phyloP scores from a whole-genome alignment of 2,797 vertebrate species.

The Anguilla megastoma region DNA sequence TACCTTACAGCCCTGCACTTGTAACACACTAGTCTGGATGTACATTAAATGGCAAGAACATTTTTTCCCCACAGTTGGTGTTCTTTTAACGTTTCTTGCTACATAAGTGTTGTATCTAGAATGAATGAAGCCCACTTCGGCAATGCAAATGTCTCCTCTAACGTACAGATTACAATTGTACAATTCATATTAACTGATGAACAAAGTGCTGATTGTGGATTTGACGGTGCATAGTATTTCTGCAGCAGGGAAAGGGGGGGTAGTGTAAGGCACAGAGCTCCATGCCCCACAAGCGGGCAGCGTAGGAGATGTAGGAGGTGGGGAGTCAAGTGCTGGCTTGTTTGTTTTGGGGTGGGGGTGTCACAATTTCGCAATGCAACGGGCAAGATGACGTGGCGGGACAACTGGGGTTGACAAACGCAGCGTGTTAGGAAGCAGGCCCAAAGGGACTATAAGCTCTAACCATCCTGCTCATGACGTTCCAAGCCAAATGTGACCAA shows the following conservation, averaged over 20 bases:
- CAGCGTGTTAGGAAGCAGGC: background rate
- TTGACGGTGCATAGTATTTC: slow-evolving; percentile 34
- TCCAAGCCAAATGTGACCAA: background rate
- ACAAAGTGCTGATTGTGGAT: background rate
- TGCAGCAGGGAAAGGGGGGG: slow-evolving; percentile 7
- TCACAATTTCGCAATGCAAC: background rate
- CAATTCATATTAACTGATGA: background rate
- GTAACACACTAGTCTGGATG: background rate
- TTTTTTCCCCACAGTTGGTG: slow-evolving; percentile 9
- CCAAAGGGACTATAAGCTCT: background rate
- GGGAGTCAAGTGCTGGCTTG: slow-evolving; percentile 25
- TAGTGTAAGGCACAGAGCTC: slow-evolving; percentile 37
- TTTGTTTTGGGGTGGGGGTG: background rate
- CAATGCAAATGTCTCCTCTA: background rate
- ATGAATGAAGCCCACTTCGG: background rate
- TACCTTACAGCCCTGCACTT: background rate
- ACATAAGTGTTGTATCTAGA: background rate
- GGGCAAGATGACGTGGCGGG: slow-evolving; percentile 15
- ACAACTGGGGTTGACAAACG: slow-evolving; percentile 3
- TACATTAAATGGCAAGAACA: slow-evolving; percentile 36
- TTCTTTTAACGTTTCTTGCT: slow-evolving; percentile 42
- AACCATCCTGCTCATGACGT: background rate
- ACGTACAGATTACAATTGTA: background rate
- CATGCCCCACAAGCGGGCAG: slow-evolving; percentile 26
- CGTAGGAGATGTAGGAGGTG: slow-evolving; percentile 19